Base-by-base conservation (phyloP, 2,113 vertebrate species). In the Platysternon megacephalum region DNA sequence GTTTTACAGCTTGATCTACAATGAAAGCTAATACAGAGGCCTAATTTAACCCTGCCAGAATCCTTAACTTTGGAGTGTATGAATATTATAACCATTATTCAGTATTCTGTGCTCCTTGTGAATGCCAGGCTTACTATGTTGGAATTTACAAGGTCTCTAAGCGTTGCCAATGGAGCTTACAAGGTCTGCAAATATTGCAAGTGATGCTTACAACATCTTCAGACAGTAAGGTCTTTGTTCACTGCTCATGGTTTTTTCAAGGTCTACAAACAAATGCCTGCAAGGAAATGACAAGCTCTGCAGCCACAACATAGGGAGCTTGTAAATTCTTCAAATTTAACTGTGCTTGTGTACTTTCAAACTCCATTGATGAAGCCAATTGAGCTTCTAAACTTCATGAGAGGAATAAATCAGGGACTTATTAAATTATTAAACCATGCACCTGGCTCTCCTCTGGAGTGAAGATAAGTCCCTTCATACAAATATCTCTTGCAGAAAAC, bases 101-200 rank as follows among this genome's bases (percentile, higher is more conserved):
- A 90, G 93, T 92, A 88, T 88, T 55, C 79, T 46, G 58, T 93
- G 68, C 51, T 96, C 86, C 86, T 95, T 92, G 58, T 83, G 78
- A 93, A 97, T 96, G 46, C 49, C 82, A 35, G 39, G 58, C 46
- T 95, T 94, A 91, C 48, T 56, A 89, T 79, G 78, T 28, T 76
- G 65, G 44, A 91, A 82, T 89, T 91, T 96, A 96, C 93, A 96
- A 81, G 94, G 86, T 90, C 82, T 84, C 80, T 93, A 95, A 93
- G 80, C 79, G 87, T 87, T 94, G 91, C 48, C 88, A 92, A 51
- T 74, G 79, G 84, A 93, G 61, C 46, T 97, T 91, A 95, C 56
- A 91, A 52, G 10, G 84, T 94, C 90, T 94, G 95, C 87, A 95
- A 96, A 97, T 96, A 96, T 90, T 96, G 91, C 85, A 86, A 91